Evolutionary conservation across 2,888 invertebrate species (phyloP), one percentile per base, ranked within the genome.

Genomic region (Drosophila macrospina): DNA sequence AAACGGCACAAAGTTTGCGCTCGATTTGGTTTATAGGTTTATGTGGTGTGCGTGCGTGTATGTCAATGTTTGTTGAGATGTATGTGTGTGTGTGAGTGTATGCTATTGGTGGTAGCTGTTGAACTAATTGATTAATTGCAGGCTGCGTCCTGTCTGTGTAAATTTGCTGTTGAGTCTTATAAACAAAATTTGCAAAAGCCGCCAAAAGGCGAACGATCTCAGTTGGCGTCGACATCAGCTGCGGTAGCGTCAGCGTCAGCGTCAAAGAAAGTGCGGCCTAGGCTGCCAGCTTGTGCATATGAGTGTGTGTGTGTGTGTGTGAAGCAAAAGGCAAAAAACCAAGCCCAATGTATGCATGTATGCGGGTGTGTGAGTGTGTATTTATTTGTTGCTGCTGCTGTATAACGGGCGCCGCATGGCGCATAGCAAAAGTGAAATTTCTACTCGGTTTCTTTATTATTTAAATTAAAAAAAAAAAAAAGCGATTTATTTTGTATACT

Each of bases 351-450:
- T 47, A 37, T 62, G 55, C 48, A 39, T 64, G 51, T 62, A 7
- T 66, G 44, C 54, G 52, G 61, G 52, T 64, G 39, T 47, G 51
- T 48, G 28, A 6, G 7, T 8, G 28, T 28, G 28, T 65, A 64
- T 74, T 60, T 74, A 60, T 68, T 45, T 72, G 51, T 51, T 61
- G 55, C 24, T 59, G 62, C 37, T 34, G 52, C 16, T 39, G 68
- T 69, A 75, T 75, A 75, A 71, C 78, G 69, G 52, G 65, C 59
- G 54, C 73, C 63, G 52, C 62, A 62, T 62, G 62, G 69, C 74
- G 78, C 71, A 79, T 72, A 67, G 72, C 75, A 81, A 78, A 86
- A 83, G 87, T 84, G 85, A 86, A 83, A 83, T 86, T 80, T 81
- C 56, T 67, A 52, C 67, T 51, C 13, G 41, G 36, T 69, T 79